Conservation (phyloP, 2,888 invertebrate species). For the Phanerotoma sp. region DNA sequence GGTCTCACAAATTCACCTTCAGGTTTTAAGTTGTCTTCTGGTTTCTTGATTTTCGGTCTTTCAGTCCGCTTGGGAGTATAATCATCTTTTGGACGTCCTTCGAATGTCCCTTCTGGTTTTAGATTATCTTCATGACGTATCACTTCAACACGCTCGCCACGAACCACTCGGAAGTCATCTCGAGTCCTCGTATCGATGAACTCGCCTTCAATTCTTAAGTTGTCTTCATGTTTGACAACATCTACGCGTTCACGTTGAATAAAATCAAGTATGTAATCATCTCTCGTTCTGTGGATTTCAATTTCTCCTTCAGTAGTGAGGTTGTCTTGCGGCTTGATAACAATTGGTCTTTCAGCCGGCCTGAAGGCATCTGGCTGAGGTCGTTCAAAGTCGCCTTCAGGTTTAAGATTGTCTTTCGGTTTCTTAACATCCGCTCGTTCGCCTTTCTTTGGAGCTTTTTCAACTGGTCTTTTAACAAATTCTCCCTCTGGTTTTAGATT, state of each 20-base stretch:
- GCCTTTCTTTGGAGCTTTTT: slow-evolving; percentile 48
- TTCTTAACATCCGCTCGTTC: too few species aligned
- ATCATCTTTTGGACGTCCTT: slow-evolving; percentile 58
- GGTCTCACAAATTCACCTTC: too few species aligned
- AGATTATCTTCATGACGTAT: slow-evolving; percentile 61
- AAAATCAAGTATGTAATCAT: slow-evolving; percentile 56
- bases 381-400: too few species aligned
- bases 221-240: slow-evolving; percentile 51
- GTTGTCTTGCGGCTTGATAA: slow-evolving; percentile 58
- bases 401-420: too few species aligned
- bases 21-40: slow-evolving; percentile 39
- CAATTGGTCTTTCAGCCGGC: slow-evolving; percentile 51
- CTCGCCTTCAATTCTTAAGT: slow-evolving; percentile 62
- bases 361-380: slow-evolving; percentile 36
- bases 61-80: slow-evolving; percentile 62
- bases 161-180: slow-evolving; percentile 56
- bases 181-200: slow-evolving; percentile 55
- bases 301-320: slow-evolving; percentile 58
- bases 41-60: slow-evolving; percentile 59
- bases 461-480: slow-evolving; percentile 50
- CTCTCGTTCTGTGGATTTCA: slow-evolving; percentile 38
- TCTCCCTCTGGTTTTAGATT: slow-evolving; percentile 61
- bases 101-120: slow-evolving; percentile 60
- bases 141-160: slow-evolving; percentile 60
- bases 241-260: slow-evolving; percentile 52